Conservation (phyloP, 2,113 vertebrate species). For the Perognathus longimembris region DNA sequence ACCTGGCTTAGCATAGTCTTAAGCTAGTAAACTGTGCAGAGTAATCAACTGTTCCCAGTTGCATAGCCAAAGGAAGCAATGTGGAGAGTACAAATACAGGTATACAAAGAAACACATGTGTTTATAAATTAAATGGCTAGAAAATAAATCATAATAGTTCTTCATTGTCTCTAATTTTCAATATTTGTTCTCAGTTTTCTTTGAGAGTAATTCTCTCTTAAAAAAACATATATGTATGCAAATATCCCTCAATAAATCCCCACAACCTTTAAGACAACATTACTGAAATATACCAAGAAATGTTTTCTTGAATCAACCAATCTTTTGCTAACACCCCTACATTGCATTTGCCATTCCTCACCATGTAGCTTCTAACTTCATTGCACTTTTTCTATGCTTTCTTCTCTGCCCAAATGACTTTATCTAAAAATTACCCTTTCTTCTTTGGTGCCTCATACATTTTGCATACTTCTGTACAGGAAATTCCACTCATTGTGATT, state of each 20-base stretch:
- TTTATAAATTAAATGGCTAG: no score
- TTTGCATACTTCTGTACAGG: not conserved
- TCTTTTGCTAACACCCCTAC: not conserved
- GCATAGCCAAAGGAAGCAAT: not conserved
- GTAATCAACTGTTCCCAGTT: no score
- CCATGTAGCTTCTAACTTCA: not conserved
- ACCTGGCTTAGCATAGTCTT: no score
- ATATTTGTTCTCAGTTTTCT: not conserved
- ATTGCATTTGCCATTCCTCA: not conserved
- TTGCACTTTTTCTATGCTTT: not conserved
- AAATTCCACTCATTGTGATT: constrained; percentile 14
- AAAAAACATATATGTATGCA: not conserved
- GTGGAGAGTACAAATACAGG: not conserved
- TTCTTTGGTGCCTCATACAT: not conserved
- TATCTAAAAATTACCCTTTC: not conserved
- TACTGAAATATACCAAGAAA: not conserved
- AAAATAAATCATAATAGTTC: not conserved
- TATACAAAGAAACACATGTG: no score
- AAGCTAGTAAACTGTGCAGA: no score
- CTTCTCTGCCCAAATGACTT: not conserved
- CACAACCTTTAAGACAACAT: not conserved
- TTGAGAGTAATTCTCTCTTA: not conserved
- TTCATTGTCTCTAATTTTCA: not conserved
- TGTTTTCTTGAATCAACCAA: not conserved
- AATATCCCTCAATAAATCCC: not conserved